phyloP scores from a whole-genome alignment of 2,888 invertebrate species.

The Anorthoa munda region DNA sequence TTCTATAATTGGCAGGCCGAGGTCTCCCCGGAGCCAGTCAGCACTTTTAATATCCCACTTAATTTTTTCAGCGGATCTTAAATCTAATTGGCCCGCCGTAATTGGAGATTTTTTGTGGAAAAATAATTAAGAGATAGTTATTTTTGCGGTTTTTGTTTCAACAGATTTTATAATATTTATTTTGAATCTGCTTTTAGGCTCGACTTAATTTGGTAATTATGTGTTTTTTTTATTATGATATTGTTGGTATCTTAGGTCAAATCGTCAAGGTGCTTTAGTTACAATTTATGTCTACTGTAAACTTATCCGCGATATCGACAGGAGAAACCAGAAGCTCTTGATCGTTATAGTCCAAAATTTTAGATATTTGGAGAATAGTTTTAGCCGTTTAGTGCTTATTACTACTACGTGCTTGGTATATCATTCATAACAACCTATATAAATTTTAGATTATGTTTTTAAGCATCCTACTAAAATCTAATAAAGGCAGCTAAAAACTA shows the following conservation, averaged over 20 bases:
- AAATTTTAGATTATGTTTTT: background rate
- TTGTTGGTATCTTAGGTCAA: no score
- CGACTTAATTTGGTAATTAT: background rate
- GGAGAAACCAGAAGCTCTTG: background rate
- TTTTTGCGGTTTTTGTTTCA: constrained; percentile 28
- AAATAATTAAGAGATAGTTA: constrained; percentile 47
- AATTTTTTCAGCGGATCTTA: constrained; percentile 53
- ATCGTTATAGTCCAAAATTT: no score
- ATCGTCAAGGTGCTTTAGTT: no score
- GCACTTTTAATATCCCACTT: constrained; percentile 63
- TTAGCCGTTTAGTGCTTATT: no score
- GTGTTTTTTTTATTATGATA: background rate
- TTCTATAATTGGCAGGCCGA: constrained; percentile 62
- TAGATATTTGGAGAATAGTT: no score
- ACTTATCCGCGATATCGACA: background rate
- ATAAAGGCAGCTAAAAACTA: background rate
- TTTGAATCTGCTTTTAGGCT: constrained; percentile 10
- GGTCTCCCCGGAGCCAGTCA: constrained; percentile 52
- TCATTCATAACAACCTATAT: no score
- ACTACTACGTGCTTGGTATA: no score
- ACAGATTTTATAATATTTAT: constrained; percentile 6
- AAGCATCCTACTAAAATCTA: background rate
- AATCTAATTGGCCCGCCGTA: constrained; percentile 55
- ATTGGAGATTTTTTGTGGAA: constrained; percentile 47
- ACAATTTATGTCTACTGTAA: background rate